Evolutionary conservation across 1,140 invertebrate species (phyloP), one percentile per base, ranked within the genome.

Genomic region (Cydia amplana): DNA sequence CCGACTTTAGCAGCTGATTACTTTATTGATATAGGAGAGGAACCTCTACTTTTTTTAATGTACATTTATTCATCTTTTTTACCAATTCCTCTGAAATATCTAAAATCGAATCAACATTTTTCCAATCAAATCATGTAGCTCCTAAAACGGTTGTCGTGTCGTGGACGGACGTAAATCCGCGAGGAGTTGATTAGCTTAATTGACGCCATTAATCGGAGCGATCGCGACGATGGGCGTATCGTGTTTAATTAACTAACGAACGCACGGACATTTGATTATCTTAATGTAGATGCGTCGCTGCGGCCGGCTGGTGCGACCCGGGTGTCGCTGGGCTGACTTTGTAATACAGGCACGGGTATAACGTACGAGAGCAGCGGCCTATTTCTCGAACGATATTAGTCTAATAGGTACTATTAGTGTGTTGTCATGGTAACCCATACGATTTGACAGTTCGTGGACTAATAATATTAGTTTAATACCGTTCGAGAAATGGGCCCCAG

Each of bases 201-300:
- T 88, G 87, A 90, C 82, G 81, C 86, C 88, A 87, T 90, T 90
- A 87, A 87, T 87, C 80, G 85, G 77, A 76, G 75, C 82, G 82
- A 87, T 89, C 83, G 83, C 85, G 83, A 87, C 80, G 83, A 87
- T 83, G 82, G 77, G 77, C 82, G 83, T 90, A 90, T 88, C 88
- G 85, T 85, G 86, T 90, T 91, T 90, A 90, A 91, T 91, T 90
- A 89, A 91, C 85, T 85, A 90, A 91, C 85, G 84, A 91, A 85
- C 83, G 82, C 79, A 80, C 83, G 78, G 79, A 83, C 85, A 85
- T 83, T 85, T 80, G 83, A 88, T 89, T 90, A 90, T 88, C 86
- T 87, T 85, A 85, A 86, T 84, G 86, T 79, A 74, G 74, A 83
- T 82, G 79, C 80, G 81, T 76, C 70, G 72, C 60, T 67, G 25